Percentiles rank a stretch among this genome's conserved stretches.
phyloP scores from a whole-genome alignment of 2,888 invertebrate genomes.

The Cactoblastis cactorum region DNA sequence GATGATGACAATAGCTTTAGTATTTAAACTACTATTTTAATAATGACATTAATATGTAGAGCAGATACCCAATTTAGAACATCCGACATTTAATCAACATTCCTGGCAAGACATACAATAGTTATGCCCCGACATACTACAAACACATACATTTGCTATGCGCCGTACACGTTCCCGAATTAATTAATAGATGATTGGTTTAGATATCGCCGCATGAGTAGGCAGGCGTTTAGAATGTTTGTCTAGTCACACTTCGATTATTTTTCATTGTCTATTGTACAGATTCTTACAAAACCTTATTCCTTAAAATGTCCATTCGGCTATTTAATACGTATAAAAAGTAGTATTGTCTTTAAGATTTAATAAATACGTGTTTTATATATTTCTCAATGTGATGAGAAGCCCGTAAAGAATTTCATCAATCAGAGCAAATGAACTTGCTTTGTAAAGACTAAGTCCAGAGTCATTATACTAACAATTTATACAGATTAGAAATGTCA shows the following conservation, averaged over 20 bases:
- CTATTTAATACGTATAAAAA: too few species aligned
- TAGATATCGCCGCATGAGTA: constrained; percentile 34
- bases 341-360: too few species aligned
- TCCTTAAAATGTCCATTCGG: too few species aligned
- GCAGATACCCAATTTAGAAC: constrained; percentile 1
- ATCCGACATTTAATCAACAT: constrained; percentile 10
- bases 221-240: constrained; percentile 11
- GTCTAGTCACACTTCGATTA: constrained; percentile 2
- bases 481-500: too few species aligned
- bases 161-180: constrained; percentile 32
- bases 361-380: too few species aligned
- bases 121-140: constrained; percentile 19
- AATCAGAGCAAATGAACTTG: too few species aligned
- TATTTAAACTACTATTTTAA: too few species aligned
- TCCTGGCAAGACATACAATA: constrained; percentile 8
- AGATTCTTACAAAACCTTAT: background rate
- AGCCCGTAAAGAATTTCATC: too few species aligned
- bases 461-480: too few species aligned
- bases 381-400: too few species aligned
- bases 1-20: too few species aligned
- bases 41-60: background rate
- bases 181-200: constrained; percentile 56
- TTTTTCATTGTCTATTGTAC: background rate
- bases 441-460: too few species aligned
- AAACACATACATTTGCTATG: constrained; percentile 20